These are phyloP conservation scores for Maniola jurtina DNA, from an alignment of 1,140 invertebrate genomes.

Conservation along the genomic window DNA sequence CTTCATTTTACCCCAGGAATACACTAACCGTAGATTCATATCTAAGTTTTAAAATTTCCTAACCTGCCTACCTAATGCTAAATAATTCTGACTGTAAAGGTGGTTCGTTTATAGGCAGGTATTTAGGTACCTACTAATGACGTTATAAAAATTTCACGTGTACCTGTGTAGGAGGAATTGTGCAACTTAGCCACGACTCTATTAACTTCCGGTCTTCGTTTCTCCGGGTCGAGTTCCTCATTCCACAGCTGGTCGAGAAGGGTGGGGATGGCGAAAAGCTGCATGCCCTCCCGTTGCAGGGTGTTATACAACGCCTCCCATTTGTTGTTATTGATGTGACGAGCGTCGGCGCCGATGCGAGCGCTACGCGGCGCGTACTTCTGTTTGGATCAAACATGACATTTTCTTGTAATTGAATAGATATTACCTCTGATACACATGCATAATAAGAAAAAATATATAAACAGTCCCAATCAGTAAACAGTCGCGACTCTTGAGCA, in stretches of 20 bases:
- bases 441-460: too few species aligned
- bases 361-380: slow-evolving; percentile 81
- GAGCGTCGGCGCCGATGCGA: slow-evolving; percentile 91
- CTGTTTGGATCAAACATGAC: slow-evolving; percentile 44
- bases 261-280: slow-evolving; percentile 85
- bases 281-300: slow-evolving; percentile 79
- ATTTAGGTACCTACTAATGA: too few species aligned
- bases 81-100: too few species aligned
- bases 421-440: too few species aligned
- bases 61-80: too few species aligned
- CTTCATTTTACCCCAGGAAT: too few species aligned
- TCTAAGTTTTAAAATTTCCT: too few species aligned
- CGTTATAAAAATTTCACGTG: too few species aligned
- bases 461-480: too few species aligned
- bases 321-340: slow-evolving; percentile 81
- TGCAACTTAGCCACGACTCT: slow-evolving; percentile 79
- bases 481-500: too few species aligned
- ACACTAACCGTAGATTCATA: too few species aligned
- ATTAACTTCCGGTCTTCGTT: slow-evolving; percentile 54
- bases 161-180: slow-evolving; percentile 54
- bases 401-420: not conserved
- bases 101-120: too few species aligned
- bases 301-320: slow-evolving; percentile 81
- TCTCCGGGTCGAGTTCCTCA: slow-evolving; percentile 78
- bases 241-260: slow-evolving; percentile 91